phyloP scores from a whole-genome alignment of 2,888 invertebrate genomes.

The Aplocera efformata region DNA sequence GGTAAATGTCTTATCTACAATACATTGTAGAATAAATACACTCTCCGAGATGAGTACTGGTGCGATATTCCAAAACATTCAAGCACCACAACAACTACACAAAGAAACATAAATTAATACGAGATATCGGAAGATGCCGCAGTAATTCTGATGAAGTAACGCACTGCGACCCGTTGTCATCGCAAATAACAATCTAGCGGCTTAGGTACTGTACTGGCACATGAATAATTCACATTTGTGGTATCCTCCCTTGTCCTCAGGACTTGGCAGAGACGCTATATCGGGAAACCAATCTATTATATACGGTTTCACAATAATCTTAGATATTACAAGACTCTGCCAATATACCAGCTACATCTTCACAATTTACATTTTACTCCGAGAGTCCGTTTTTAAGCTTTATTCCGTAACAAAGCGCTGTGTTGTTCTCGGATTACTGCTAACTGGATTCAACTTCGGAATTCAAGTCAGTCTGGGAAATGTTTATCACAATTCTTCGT shows the following conservation, averaged over 20 bases:
- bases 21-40: no score
- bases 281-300: slow-evolving; percentile 13
- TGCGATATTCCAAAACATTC: no score
- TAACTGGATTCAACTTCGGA: slow-evolving; percentile 19
- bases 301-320: neutral
- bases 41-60: no score
- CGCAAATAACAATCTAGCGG: slow-evolving; percentile 50
- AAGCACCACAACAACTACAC: slow-evolving; percentile 2
- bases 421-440: slow-evolving; percentile 20
- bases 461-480: slow-evolving; percentile 24
- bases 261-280: slow-evolving; percentile 28
- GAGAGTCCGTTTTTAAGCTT: slow-evolving; percentile 7
- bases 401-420: slow-evolving; percentile 14
- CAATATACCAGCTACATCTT: slow-evolving; percentile 2
- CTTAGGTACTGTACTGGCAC: slow-evolving; percentile 42
- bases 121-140: slow-evolving; percentile 14
- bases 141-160: slow-evolving; percentile 23
- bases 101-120: slow-evolving; percentile 10
- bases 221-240: slow-evolving; percentile 65
- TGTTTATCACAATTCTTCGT: slow-evolving; percentile 28
- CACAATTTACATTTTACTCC: slow-evolving; percentile 4
- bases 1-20: no score
- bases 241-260: slow-evolving; percentile 47
- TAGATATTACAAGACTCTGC: neutral
- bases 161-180: slow-evolving; percentile 36